Evolutionary conservation across 2,113 vertebrate genomes (phyloP), one percentile per base, ranked within the genome.

Genomic region (Azemiops feae): DNA sequence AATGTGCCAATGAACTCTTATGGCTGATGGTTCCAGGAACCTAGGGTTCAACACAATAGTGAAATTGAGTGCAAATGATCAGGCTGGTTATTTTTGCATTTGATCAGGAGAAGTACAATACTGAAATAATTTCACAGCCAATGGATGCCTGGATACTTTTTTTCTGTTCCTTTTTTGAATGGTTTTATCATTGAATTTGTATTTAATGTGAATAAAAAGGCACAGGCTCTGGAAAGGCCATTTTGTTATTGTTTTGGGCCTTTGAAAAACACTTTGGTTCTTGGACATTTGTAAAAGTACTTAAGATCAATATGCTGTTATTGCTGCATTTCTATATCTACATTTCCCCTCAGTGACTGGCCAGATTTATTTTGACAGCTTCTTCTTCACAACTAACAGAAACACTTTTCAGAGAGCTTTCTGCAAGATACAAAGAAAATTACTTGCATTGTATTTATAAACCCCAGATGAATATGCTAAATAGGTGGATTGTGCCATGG

Each of bases 291-390:
- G 89, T 4, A 91, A 52, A 90, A 69, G 95, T 95, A 97, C 93
- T 96, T 94, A 94, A 93, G 95, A 96, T 50, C 92, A 50, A 53
- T 91, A 30, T 92, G 87, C 11, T 92, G 89, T 74, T 95, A 93
- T 89, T 92, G 93, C 14, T 90, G 18, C 27, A 92, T 25, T 50
- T 34, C 96, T n/a, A 87, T 95, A 93, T 94, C 8, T 89, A 95
- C 95, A 96, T 93, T 93, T 58, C 3, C 53, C 30, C 14, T 74
- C 64, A 95, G 91, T 91, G 93, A 30, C 52, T 89, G 60, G 93
- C 16, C 55, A 89, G 89, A 45, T 96, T 97, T 97, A 97, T 96
- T 97, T 93, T 96, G 95, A 95, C 93, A 96, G 90, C 94, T 95
- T 94, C 30, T 95, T 96, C 93, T 95, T 91, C 94, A 91, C 52